phyloP scores from a whole-genome alignment of 2,888 invertebrate genomes.

The Sturmia bella region DNA sequence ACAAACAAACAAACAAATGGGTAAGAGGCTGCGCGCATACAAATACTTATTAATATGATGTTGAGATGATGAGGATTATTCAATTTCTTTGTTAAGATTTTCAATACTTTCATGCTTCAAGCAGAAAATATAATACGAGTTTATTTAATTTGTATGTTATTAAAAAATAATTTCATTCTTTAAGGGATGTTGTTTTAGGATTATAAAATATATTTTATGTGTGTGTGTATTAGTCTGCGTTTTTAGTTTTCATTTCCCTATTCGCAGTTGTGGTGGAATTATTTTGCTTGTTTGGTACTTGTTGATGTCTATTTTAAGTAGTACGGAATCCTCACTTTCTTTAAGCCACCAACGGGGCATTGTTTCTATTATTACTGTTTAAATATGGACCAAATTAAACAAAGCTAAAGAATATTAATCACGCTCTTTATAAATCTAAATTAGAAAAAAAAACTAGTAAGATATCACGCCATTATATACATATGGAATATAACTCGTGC shows the following conservation, averaged over 20 bases:
- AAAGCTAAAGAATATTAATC: no score
- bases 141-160: slow-evolving; percentile 66
- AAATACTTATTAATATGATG: neutral
- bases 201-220: slow-evolving; percentile 6
- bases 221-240: no score
- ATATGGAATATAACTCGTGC: no score
- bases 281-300: neutral
- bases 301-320: no score
- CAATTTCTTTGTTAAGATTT: slow-evolving; percentile 66
- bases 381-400: no score
- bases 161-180: slow-evolving; percentile 56
- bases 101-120: slow-evolving; percentile 68
- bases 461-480: no score
- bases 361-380: no score
- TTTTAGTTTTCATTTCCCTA: neutral
- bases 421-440: no score
- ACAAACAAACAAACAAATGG: slow-evolving; percentile 6
- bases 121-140: slow-evolving; percentile 63
- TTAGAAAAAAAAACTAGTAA: no score
- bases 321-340: no score
- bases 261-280: neutral
- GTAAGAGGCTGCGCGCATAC: neutral
- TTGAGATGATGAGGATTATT: slow-evolving; percentile 66
- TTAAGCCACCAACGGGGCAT: no score
- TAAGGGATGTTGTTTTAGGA: slow-evolving; percentile 46